These are phyloP conservation scores for Lycaena phlaeas DNA, from an alignment of 2,888 invertebrate species.

Conservation along the genomic window DNA sequence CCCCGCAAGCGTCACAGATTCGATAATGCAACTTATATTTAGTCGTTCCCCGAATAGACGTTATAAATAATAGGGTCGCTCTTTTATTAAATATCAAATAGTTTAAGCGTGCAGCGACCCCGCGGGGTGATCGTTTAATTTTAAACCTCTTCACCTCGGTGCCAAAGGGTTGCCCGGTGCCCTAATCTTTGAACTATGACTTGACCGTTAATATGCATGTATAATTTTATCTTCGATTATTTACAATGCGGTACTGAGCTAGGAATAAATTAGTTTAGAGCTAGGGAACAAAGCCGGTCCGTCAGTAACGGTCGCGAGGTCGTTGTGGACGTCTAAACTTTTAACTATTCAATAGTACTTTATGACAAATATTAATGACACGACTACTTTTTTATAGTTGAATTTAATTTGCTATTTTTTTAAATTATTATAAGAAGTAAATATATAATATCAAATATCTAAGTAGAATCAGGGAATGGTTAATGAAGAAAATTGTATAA, in stretches of 20 bases:
- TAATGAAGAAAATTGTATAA: too few relatives aligned
- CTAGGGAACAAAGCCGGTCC: conserved; percentile 65
- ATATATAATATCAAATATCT: too few relatives aligned
- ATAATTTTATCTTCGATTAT: conserved; percentile 71
- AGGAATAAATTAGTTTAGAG: conserved; percentile 72
- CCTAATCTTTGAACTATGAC: conserved; percentile 73
- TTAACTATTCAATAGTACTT: conserved; percentile 29
- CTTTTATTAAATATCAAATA: conserved; percentile 52
- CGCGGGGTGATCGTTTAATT: conserved; percentile 49
- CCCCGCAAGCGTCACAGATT: background rate
- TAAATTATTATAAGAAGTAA: too few relatives aligned
- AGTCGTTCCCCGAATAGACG: conserved; percentile 10
- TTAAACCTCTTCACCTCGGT: conserved; percentile 56
- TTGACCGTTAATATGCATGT: conserved; percentile 73
- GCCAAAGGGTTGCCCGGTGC: conserved; percentile 64
- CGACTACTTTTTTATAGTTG: too few relatives aligned
- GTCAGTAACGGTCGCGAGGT: conserved; percentile 66
- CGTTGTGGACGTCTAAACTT: conserved; percentile 55
- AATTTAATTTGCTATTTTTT: too few relatives aligned
- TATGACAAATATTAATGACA: background rate
- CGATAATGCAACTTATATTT: conserved; percentile 10
- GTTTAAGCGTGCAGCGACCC: conserved; percentile 47
- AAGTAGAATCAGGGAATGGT: too few relatives aligned
- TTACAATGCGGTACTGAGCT: conserved; percentile 56
- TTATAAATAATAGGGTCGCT: conserved; percentile 28